phyloP scores from a whole-genome alignment of 2,888 invertebrate genomes.

The Trichopria drosophilae region DNA sequence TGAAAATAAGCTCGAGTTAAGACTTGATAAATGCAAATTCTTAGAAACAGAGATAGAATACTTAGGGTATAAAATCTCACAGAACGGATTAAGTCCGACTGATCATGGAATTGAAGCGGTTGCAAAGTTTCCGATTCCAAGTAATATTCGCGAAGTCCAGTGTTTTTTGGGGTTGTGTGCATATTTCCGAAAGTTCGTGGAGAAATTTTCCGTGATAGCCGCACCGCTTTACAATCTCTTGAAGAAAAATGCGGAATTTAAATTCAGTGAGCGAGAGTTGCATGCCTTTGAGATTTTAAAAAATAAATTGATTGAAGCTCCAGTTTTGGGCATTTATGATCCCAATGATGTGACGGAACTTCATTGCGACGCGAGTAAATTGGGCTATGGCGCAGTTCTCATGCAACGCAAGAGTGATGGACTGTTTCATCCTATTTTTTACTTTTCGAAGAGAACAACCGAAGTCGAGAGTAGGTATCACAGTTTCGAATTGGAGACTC shows the following conservation, averaged over 20 bases:
- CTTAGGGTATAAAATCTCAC: neutral
- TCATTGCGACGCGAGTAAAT: too few relatives aligned
- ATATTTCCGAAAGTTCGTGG: neutral
- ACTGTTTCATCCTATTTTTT: neutral
- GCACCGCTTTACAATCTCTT: neutral
- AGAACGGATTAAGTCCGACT: neutral
- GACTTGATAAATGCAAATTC: neutral
- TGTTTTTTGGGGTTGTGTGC: too few relatives aligned
- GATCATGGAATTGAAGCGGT: slow-evolving; percentile 2
- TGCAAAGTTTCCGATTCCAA: too few relatives aligned
- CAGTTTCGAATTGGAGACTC: too few relatives aligned
- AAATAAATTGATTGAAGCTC: too few relatives aligned
- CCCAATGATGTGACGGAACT: too few relatives aligned
- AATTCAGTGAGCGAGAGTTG: neutral
- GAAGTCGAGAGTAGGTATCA: too few relatives aligned
- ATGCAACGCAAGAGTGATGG: neutral
- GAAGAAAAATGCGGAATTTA: neutral
- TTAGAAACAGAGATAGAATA: neutral
- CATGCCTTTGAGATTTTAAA: neutral
- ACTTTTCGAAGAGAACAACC: too few relatives aligned
- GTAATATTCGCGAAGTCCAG: too few relatives aligned
- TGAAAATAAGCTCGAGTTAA: too few relatives aligned
- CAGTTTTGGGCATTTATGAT: too few relatives aligned
- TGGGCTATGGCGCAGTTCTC: too few relatives aligned
- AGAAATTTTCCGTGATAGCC: neutral